Evolutionary conservation across 1,140 invertebrate species (phyloP).

Genomic region (Hylyphantes graminicola): DNA sequence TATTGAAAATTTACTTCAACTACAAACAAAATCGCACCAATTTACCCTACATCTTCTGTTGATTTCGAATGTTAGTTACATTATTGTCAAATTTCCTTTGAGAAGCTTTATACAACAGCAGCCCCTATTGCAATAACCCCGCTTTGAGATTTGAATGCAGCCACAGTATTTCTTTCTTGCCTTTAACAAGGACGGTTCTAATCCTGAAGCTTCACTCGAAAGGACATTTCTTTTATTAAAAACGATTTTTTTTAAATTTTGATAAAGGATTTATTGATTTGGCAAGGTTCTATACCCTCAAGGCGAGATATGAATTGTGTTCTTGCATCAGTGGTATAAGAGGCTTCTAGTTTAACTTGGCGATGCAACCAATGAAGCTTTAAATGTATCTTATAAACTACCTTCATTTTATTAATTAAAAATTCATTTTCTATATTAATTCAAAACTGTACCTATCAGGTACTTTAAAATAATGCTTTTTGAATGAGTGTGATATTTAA

Average conservation of each 20-base stretch:
- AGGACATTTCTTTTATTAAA: slow-evolving; percentile 12
- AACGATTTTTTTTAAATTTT: slow-evolving; percentile 2
- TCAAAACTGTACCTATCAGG: too few species aligned
- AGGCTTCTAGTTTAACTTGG: too few species aligned
- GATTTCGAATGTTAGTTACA: background rate
- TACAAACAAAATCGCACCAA: background rate
- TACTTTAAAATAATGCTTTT: too few species aligned
- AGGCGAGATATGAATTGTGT: too few species aligned
- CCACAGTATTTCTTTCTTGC: background rate
- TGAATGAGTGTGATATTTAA: too few species aligned
- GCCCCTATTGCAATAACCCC: too few species aligned
- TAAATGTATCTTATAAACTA: too few species aligned
- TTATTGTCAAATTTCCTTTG: slow-evolving; percentile 4
- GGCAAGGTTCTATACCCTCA: background rate
- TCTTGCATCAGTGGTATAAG: too few species aligned
- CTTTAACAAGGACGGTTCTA: slow-evolving; percentile 17
- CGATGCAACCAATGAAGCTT: too few species aligned
- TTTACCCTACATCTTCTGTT: background rate
- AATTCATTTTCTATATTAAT: too few species aligned
- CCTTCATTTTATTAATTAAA: too few species aligned
- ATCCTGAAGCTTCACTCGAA: background rate
- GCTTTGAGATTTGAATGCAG: slow-evolving; percentile 8
- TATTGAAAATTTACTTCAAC: too few species aligned
- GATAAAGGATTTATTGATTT: slow-evolving; percentile 32
- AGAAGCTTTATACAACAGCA: background rate